These are phyloP conservation scores for Ceratoteleas bidentatus DNA, from an alignment of 1,140 invertebrate genomes.

Conservation along the genomic window DNA sequence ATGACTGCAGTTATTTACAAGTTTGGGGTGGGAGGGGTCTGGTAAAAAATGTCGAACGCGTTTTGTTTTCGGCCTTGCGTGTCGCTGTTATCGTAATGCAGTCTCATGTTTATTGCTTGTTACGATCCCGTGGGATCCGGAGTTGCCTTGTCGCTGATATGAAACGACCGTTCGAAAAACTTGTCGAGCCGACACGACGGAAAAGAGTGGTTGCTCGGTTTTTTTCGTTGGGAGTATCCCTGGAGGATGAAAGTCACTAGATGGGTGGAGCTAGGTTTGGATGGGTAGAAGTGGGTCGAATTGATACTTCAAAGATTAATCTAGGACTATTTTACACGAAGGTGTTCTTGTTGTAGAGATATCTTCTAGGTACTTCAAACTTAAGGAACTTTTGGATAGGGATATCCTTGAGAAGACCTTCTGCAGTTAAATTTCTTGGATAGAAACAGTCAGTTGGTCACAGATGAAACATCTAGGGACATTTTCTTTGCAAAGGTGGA, in stretches of 20 bases:
- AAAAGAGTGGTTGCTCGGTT: not conserved
- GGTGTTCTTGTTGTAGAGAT: too few relatives aligned
- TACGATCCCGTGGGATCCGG: constrained; percentile 30
- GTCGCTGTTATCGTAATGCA: constrained; percentile 30
- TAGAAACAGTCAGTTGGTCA: too few relatives aligned
- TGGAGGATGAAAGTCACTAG: not conserved
- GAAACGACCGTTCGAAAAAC: constrained; percentile 19
- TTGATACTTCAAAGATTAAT: too few relatives aligned
- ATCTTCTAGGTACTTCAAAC: too few relatives aligned
- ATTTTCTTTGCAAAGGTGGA: too few relatives aligned
- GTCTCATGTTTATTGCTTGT: constrained; percentile 53
- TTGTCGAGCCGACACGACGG: constrained; percentile 1
- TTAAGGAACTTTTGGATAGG: too few relatives aligned
- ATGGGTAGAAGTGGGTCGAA: too few relatives aligned
- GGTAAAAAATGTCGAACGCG: constrained; percentile 26
- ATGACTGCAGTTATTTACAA: constrained; percentile 10
- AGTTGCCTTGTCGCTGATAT: constrained; percentile 22
- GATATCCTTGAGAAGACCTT: too few relatives aligned
- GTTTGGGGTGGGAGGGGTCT: not conserved
- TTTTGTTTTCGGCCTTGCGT: constrained; percentile 36
- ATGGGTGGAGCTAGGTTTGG: not conserved
- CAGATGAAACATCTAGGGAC: too few relatives aligned
- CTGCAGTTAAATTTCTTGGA: too few relatives aligned
- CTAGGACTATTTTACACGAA: too few relatives aligned
- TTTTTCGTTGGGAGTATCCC: too few relatives aligned